Conservation (phyloP, 2,797 vertebrate genomes). For the Falco novaeseelandiae region DNA sequence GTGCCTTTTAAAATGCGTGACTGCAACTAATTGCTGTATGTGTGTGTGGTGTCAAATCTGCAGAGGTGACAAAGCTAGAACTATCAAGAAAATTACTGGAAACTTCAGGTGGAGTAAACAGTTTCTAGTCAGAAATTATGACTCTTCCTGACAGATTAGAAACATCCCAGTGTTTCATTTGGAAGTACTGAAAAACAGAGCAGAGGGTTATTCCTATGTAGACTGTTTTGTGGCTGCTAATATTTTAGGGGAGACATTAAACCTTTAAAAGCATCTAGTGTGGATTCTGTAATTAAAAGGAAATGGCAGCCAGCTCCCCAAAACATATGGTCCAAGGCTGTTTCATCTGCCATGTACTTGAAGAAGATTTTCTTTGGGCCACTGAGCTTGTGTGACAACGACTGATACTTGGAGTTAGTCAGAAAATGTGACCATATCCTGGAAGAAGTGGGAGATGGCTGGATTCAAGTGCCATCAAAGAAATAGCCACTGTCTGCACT, state of each 20-base stretch:
- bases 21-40: not conserved
- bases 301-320: not conserved
- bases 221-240: not conserved
- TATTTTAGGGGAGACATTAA: not conserved
- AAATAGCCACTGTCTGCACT: not conserved
- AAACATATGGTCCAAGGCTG: not conserved
- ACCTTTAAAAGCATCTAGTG: not conserved
- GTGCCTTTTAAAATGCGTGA: not conserved
- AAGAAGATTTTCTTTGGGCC: not conserved
- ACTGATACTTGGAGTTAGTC: not conserved
- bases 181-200: not conserved
- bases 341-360: not conserved
- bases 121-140: not conserved
- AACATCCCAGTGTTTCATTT: not conserved
- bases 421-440: not conserved
- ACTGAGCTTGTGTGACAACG: not conserved
- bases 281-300: not conserved
- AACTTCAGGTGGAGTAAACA: not conserved
- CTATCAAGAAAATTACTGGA: not conserved
- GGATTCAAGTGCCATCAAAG: not conserved
- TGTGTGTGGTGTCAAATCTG: not conserved
- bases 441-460: not conserved
- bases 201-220: not conserved
- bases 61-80: not conserved
- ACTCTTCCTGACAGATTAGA: not conserved